A percentile compares a stretch with the other conserved stretches of the same genome.
Evolutionary conservation across 2,797 vertebrate species (phyloP).

Genomic region (Chaetodon trifasciatus): DNA sequence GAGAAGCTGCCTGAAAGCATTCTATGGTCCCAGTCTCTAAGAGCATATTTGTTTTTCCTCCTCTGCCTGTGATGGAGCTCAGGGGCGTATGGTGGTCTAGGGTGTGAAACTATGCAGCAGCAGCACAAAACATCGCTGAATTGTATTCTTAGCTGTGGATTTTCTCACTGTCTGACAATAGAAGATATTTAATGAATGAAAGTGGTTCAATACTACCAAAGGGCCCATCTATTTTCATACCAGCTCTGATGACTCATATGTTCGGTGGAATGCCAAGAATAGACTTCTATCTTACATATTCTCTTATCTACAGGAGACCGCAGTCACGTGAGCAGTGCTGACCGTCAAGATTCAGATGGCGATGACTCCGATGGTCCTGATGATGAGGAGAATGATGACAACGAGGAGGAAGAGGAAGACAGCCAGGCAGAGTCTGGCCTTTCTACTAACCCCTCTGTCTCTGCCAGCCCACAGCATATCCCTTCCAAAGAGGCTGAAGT

Average conservation of each 20-base stretch:
- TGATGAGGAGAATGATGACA: slow-evolving; percentile 96
- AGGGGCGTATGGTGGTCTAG: slow-evolving; percentile 54
- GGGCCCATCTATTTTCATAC: slow-evolving; percentile 13
- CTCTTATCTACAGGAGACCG: slow-evolving; percentile 88
- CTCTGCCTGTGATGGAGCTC: slow-evolving; percentile 69
- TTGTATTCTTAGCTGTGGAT: slow-evolving; percentile 21
- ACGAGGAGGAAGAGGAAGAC: slow-evolving; percentile 98
- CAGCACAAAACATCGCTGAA: slow-evolving; percentile 28
- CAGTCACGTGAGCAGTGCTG: slow-evolving; percentile 87
- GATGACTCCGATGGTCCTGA: slow-evolving; percentile 96
- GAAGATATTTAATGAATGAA: slow-evolving; percentile 48
- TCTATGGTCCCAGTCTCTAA: slow-evolving; percentile 69
- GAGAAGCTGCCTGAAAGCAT: slow-evolving; percentile 78
- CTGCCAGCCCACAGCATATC: slow-evolving; percentile 94
- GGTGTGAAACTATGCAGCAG: slow-evolving; percentile 54
- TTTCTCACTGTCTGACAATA: slow-evolving; percentile 18
- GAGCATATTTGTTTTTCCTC: slow-evolving; percentile 81
- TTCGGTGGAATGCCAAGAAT: slow-evolving; percentile 18
- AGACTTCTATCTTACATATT: slow-evolving; percentile 25
- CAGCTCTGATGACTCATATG: slow-evolving; percentile 44
- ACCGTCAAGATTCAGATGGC: slow-evolving; percentile 91
- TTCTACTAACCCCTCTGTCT: slow-evolving; percentile 94
- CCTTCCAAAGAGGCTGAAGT: slow-evolving; percentile 87
- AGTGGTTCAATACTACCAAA: slow-evolving; percentile 5
- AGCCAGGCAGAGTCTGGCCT: slow-evolving; percentile 95